Conservation (phyloP, 2,888 invertebrate genomes). For the Nomada ruficornis region DNA sequence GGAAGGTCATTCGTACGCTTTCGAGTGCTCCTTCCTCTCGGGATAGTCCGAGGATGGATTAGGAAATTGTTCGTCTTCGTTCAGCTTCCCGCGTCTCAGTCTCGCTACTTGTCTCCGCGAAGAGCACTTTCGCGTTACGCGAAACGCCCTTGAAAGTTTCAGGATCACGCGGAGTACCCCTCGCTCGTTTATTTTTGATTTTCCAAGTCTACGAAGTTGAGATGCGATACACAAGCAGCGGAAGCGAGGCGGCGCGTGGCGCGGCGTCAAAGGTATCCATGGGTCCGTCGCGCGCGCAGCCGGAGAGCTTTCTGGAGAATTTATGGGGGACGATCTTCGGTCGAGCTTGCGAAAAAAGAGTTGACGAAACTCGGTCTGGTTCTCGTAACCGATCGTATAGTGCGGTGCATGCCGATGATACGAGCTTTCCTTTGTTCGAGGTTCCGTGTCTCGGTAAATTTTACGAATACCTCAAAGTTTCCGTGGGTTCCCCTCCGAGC, state of each 20-base stretch:
- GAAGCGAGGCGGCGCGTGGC: no score
- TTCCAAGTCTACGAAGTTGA: background rate
- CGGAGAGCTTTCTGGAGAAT: background rate
- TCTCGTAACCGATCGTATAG: background rate
- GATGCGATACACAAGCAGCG: background rate
- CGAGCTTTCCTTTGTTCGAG: constrained; percentile 14
- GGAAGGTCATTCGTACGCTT: background rate
- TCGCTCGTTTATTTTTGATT: background rate
- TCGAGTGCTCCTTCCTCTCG: background rate
- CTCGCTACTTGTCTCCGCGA: background rate
- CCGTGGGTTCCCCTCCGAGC: constrained; percentile 20
- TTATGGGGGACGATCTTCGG: background rate
- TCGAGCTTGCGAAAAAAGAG: background rate
- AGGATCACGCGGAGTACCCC: background rate
- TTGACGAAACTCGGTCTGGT: background rate
- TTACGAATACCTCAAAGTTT: constrained; percentile 48
- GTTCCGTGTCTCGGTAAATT: constrained; percentile 32
- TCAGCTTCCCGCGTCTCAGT: background rate
- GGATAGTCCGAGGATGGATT: background rate
- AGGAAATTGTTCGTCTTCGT: background rate
- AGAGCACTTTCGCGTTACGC: background rate
- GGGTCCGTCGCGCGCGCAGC: no score
- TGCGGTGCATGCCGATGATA: background rate
- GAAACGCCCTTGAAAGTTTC: constrained; percentile 1
- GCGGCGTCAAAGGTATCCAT: background rate